Evolutionary conservation across 2,888 invertebrate species (phyloP).

Genomic region (Drosophila prolongata): DNA sequence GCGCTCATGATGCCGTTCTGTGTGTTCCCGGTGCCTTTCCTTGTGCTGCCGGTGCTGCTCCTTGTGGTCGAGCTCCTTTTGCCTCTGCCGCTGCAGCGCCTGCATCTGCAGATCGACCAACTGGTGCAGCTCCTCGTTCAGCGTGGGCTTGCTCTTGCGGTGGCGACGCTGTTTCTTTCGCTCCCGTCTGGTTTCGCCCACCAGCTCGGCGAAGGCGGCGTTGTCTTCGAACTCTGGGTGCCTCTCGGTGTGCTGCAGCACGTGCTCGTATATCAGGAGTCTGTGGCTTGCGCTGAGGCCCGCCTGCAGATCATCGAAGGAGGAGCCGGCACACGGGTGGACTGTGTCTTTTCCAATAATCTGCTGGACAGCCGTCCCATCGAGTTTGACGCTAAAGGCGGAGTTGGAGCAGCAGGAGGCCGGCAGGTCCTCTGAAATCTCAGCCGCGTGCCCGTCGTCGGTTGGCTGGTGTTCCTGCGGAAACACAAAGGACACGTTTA

Average conservation of each 20-base stretch:
- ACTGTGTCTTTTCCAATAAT: constrained; percentile 44
- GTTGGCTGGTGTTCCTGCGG: too few species aligned
- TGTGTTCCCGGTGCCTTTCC: too few species aligned
- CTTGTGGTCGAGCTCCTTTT: constrained; percentile 4
- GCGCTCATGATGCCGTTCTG: too few species aligned
- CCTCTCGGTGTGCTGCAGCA: constrained; percentile 44
- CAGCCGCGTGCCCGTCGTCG: too few species aligned
- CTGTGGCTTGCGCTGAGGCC: constrained; percentile 71
- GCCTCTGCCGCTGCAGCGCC: constrained; percentile 58
- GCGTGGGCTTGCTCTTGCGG: constrained; percentile 80
- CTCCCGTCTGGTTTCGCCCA: constrained; percentile 75
- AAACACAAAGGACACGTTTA: too few species aligned
- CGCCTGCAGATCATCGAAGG: constrained; percentile 73
- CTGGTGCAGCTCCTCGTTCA: constrained; percentile 81
- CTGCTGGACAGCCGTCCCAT: constrained; percentile 17
- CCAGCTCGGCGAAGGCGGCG: constrained; percentile 78
- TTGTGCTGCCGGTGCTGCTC: background rate
- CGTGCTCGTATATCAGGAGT: constrained; percentile 76
- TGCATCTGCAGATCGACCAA: constrained; percentile 83
- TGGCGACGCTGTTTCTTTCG: constrained; percentile 74
- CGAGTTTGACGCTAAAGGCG: constrained; percentile 37
- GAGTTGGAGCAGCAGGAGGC: constrained; percentile 23
- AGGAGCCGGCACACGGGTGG: background rate
- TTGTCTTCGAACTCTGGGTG: constrained; percentile 42
- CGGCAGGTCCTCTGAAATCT: constrained; percentile 12